phyloP scores from a whole-genome alignment of 2,888 invertebrate genomes.

The Hyposoter dolosus region DNA sequence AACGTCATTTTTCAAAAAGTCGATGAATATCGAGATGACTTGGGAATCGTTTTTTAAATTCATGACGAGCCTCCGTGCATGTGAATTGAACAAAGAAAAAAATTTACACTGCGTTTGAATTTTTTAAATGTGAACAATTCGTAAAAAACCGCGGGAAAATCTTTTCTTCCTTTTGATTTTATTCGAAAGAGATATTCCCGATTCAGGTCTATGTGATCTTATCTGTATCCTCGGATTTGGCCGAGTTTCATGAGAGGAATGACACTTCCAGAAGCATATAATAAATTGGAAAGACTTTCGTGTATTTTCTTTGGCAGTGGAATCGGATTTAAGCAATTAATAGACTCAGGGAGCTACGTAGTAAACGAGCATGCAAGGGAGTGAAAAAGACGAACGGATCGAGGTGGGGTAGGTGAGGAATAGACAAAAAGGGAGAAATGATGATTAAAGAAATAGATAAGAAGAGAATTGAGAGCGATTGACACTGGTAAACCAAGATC shows the following conservation, averaged over 20 bases:
- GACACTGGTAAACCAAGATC: conserved; percentile 48
- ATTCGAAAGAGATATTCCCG: background rate
- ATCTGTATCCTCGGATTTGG: background rate
- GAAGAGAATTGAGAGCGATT: conserved; percentile 41
- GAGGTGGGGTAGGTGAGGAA: background rate
- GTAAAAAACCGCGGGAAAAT: background rate
- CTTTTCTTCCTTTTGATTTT: background rate
- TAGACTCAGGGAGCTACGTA: conserved; percentile 66
- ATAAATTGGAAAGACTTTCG: conserved; percentile 1
- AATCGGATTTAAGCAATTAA: conserved; percentile 71
- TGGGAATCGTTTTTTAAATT: background rate
- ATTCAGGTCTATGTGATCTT: background rate
- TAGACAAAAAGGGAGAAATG: background rate
- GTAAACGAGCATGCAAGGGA: background rate
- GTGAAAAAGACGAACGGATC: background rate
- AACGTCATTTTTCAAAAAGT: background rate
- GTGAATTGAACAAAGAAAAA: background rate
- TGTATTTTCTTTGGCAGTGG: conserved; percentile 52
- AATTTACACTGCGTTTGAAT: no score
- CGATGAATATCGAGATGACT: background rate
- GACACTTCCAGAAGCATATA: no score
- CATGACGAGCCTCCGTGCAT: background rate
- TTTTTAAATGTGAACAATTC: no score
- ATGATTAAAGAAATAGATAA: conserved; percentile 51
- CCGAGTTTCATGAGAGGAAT: background rate